Base-by-base conservation (phyloP, 2,113 vertebrate genomes). In the Sturnira hondurensis region DNA sequence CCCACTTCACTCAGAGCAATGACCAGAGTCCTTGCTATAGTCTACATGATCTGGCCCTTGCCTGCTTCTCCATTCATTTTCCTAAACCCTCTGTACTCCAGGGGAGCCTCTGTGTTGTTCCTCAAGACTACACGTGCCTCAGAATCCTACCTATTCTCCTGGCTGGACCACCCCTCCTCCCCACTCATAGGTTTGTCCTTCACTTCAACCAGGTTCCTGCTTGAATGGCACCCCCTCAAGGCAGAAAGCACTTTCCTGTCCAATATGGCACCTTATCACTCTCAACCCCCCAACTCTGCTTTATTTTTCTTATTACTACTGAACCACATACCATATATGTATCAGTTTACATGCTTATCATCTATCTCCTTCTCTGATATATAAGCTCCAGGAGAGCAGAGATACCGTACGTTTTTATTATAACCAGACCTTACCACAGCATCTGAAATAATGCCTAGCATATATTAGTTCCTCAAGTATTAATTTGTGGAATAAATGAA, bases 371-470 rank as follows among this genome's bases (percentile, higher is more conserved):
- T 68, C 41, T 89, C 26, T 56, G 50, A 41, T 77, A 45, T 38
- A 26, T 91, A 82, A 91, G 31, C 26, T 76, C 33, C 33, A 56
- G 9, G 24, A 91, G 4, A 22, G 63, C 43, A 86, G 41, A 95
- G 15, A 87, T 71, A 26, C 61, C 16, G 65, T 65, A 14, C 4
- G 43, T 47, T 88, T 65, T 38, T 16, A 78, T 71, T 88, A 31
- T 67, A 22, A 17, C n/a, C 71, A 7, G 20, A 47, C 15, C 2
- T 71, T 61, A 17, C 26, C 6, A 56, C 0, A 4, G 11, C 22
- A 56, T 33, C 38, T 95, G n/a, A 87, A 83, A 85, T 31, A 14
- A 31, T 84, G 61, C 47, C 17, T 41, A 58, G 9, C 10, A 52
- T 7, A 28, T 58, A 61, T 65, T 17, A 43, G 33, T 93, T 50